Evolutionary conservation across 2,888 invertebrate genomes (phyloP).

Genomic region (Drosophila mimetica): DNA sequence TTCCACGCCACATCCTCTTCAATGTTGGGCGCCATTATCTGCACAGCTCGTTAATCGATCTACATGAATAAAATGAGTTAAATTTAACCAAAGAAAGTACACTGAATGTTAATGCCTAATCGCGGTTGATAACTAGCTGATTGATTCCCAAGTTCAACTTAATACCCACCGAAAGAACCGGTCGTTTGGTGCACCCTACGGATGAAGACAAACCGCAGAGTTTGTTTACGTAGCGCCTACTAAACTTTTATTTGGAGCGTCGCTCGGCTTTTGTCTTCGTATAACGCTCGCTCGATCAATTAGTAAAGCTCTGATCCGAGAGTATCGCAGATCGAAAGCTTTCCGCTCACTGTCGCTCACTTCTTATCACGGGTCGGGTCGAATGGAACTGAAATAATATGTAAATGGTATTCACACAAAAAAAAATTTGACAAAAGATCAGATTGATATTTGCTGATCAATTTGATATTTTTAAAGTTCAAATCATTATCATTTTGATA

Average conservation of each 20-base stretch:
- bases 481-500: no score
- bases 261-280: slow-evolving; percentile 35
- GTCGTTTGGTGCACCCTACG: slow-evolving; percentile 16
- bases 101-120: background rate
- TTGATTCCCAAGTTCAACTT: slow-evolving; percentile 46
- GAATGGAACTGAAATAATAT: background rate
- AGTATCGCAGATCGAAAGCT: slow-evolving; percentile 34
- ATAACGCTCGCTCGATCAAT: slow-evolving; percentile 26
- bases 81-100: slow-evolving; percentile 4
- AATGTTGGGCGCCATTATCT: slow-evolving; percentile 58
- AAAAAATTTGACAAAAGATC: no score
- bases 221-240: slow-evolving; percentile 43
- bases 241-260: slow-evolving; percentile 44
- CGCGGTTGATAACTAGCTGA: slow-evolving; percentile 8
- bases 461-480: no score
- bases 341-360: slow-evolving; percentile 5
- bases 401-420: slow-evolving; percentile 5
- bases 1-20: slow-evolving; percentile 66
- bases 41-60: background rate
- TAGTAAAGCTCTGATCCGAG: slow-evolving; percentile 50
- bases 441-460: no score
- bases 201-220: slow-evolving; percentile 32
- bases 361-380: slow-evolving; percentile 14
- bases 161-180: slow-evolving; percentile 33
- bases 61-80: slow-evolving; percentile 1